Conservation (phyloP, 2,797 vertebrate species). For the Sciaenops ocellatus region DNA sequence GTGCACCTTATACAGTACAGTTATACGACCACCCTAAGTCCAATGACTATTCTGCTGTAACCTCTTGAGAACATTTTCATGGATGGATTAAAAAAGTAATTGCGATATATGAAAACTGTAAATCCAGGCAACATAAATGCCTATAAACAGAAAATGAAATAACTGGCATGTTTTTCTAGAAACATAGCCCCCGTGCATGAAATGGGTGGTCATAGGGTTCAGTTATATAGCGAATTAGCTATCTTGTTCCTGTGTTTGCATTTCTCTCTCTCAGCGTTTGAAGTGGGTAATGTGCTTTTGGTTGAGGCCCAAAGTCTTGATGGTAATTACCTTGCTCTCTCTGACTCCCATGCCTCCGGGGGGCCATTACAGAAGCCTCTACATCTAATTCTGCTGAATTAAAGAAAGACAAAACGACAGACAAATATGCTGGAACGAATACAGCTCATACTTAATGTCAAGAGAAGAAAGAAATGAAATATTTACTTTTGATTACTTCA, state of each 20-base stretch:
- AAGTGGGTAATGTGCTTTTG: slow-evolving; percentile 79
- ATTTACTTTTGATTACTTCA: slow-evolving; percentile 62
- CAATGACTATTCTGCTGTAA: background rate
- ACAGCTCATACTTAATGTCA: slow-evolving; percentile 60
- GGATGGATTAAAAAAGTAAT: slow-evolving; percentile 4
- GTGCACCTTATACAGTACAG: background rate
- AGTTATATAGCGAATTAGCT: slow-evolving; percentile 42
- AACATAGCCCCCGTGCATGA: slow-evolving; percentile 9
- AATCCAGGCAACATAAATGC: slow-evolving; percentile 9
- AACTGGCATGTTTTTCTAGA: slow-evolving; percentile 32
- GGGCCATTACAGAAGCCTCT: slow-evolving; percentile 77
- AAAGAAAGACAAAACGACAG: slow-evolving; percentile 47
- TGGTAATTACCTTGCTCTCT: slow-evolving; percentile 81
- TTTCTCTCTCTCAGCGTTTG: slow-evolving; percentile 70
- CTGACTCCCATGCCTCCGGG: slow-evolving; percentile 78
- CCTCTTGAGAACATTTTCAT: background rate
- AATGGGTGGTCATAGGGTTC: slow-evolving; percentile 51
- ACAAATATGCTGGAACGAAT: slow-evolving; percentile 50
- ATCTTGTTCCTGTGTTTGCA: slow-evolving; percentile 61
- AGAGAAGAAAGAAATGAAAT: slow-evolving; percentile 57
- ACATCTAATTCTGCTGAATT: slow-evolving; percentile 79
- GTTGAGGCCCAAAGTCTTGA: slow-evolving; percentile 74
- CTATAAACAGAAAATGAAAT: slow-evolving; percentile 2
- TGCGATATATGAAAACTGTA: slow-evolving; percentile 6
- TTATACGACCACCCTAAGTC: background rate